Evolutionary conservation across 2,888 invertebrate genomes (phyloP).

Genomic region (Calameuta filiformis): DNA sequence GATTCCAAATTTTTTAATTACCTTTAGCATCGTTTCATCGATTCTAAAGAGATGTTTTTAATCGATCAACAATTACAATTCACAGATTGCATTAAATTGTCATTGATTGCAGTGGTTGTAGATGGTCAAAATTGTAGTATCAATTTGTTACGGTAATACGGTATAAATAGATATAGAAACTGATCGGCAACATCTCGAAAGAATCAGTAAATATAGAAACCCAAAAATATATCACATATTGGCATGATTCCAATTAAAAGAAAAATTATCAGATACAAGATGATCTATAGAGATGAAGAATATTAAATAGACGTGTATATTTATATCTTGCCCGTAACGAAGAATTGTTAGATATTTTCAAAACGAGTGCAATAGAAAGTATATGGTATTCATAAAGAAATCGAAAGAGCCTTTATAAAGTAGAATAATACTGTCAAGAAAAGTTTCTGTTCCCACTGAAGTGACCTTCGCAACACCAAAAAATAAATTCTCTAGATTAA

Average conservation of each 20-base stretch:
- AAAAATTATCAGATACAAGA: background rate
- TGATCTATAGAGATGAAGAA: background rate
- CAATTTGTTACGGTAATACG: background rate
- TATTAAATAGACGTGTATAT: too few species aligned
- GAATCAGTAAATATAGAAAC: conserved; percentile 13
- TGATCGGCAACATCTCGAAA: background rate
- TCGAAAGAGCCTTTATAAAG: background rate
- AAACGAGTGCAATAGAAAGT: background rate
- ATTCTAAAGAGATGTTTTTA: background rate
- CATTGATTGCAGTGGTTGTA: background rate
- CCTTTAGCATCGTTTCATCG: background rate
- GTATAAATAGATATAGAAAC: conserved; percentile 8
- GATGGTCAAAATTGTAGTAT: background rate
- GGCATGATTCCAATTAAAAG: conserved; percentile 7
- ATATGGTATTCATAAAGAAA: background rate
- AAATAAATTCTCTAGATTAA: background rate
- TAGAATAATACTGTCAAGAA: background rate
- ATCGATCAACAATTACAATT: background rate
- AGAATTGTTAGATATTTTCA: background rate
- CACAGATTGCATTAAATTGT: background rate
- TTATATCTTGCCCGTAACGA: background rate
- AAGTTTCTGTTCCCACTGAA: background rate
- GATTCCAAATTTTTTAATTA: background rate
- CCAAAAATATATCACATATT: conserved; percentile 10
- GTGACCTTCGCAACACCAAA: background rate